Conservation (phyloP, 2,113 vertebrate species). For the Gila orcuttii region DNA sequence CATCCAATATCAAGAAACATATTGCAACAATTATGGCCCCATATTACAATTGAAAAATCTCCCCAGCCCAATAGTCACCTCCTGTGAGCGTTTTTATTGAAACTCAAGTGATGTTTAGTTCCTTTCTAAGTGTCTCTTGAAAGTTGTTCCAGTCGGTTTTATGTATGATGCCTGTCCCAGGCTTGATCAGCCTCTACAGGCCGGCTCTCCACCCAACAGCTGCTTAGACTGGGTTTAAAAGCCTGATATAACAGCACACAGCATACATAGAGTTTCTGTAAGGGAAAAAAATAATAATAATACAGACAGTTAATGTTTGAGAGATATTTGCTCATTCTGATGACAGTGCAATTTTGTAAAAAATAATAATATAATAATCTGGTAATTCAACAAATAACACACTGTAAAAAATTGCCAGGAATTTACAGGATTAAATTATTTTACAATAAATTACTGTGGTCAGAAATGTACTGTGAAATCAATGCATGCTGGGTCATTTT, state of each 20-base stretch:
- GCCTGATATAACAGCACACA: conserved; percentile 41
- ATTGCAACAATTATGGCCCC: background rate
- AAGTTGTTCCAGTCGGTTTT: conserved; percentile 35
- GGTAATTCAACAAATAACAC: background rate
- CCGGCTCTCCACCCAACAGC: conserved; percentile 68
- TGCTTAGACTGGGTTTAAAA: conserved; percentile 61
- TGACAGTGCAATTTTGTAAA: background rate
- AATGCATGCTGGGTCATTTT: too few species aligned
- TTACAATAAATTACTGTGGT: too few species aligned
- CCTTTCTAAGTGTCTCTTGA: conserved; percentile 15
- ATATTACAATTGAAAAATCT: background rate
- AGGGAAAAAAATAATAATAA: background rate
- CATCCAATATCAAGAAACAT: background rate
- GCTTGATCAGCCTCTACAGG: conserved; percentile 13
- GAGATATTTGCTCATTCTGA: background rate
- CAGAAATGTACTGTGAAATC: too few species aligned
- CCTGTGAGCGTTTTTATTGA: conserved; percentile 11
- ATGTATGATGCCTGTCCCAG: conserved; percentile 16
- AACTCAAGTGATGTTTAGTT: conserved; percentile 32
- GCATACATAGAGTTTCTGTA: background rate
- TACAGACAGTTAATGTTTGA: background rate
- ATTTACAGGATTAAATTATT: too few species aligned
- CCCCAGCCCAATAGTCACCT: too few species aligned
- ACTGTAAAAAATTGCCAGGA: background rate
- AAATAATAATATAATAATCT: background rate